phyloP scores from a whole-genome alignment of 2,113 vertebrate species.

The Oplegnathus fasciatus region DNA sequence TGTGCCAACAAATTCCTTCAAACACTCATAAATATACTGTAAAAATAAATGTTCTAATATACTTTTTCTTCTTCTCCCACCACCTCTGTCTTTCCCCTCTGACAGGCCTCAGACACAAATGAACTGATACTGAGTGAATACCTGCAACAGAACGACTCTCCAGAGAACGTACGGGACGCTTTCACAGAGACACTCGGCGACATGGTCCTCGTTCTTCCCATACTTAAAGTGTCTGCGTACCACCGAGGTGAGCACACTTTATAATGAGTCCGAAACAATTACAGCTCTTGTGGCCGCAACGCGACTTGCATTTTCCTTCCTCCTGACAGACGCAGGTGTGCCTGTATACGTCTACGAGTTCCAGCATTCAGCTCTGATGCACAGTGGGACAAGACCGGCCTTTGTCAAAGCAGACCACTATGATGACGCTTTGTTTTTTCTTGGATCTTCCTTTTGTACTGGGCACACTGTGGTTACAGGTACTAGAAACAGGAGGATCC shows the following conservation, averaged over 20 bases:
- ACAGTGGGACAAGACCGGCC: conserved; percentile 61
- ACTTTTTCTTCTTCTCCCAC: not conserved
- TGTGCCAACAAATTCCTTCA: not conserved
- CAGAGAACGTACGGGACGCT: conserved; percentile 51
- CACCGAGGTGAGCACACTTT: conserved; percentile 64
- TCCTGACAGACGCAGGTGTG: conserved; percentile 73
- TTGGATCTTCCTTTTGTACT: conserved; percentile 82
- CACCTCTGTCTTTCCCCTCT: not conserved
- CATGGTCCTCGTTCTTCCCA: conserved; percentile 72
- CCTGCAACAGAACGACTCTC: not conserved
- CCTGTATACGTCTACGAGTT: conserved; percentile 88
- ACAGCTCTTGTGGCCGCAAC: conserved; percentile 12
- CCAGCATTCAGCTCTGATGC: conserved; percentile 76
- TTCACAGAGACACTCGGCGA: conserved; percentile 82
- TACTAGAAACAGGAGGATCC: conserved; percentile 1
- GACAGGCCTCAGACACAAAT: conserved; percentile 13
- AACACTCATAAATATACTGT: conserved; percentile 19
- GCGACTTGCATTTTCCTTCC: not conserved
- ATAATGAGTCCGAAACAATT: no score
- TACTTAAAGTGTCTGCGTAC: conserved; percentile 71
- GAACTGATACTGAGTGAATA: conserved; percentile 5
- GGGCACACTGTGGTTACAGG: conserved; percentile 41
- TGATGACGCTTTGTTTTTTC: conserved; percentile 78
- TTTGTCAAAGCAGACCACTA: conserved; percentile 79
- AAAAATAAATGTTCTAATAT: not conserved